Conservation (phyloP, 2,888 invertebrate species). For the Apoda limacodes region DNA sequence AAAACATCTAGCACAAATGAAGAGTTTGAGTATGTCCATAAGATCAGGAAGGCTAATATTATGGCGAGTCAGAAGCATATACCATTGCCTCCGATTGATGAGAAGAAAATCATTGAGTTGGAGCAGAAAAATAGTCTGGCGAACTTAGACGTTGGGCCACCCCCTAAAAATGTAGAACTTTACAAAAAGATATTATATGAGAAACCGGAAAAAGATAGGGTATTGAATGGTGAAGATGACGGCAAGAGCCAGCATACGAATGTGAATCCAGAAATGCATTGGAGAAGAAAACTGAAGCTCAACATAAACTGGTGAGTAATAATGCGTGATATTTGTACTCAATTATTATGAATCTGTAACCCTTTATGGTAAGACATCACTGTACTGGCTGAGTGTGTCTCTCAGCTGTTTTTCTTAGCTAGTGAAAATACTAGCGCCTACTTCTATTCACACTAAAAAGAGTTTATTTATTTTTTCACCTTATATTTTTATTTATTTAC, state of each 20-base stretch:
- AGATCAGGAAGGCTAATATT: conserved; percentile 51
- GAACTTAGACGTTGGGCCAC: conserved; percentile 33
- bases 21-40: conserved; percentile 53
- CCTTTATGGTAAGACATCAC: no score
- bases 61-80: conserved; percentile 32
- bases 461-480: no score
- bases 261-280: conserved; percentile 42
- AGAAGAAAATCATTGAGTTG: conserved; percentile 44
- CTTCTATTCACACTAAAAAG: no score
- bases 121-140: conserved; percentile 32
- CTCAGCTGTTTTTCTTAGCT: no score
- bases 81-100: conserved; percentile 50
- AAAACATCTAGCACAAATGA: background rate
- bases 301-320: conserved; percentile 42
- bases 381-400: no score
- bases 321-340: no score
- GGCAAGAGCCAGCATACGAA: conserved; percentile 23
- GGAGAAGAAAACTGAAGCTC: conserved; percentile 44
- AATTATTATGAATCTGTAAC: no score
- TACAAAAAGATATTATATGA: conserved; percentile 58
- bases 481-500: no score
- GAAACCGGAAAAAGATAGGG: conserved; percentile 29
- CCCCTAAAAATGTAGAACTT: conserved; percentile 48
- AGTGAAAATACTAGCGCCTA: no score
- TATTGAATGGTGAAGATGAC: conserved; percentile 29